A percentile compares a stretch with the other conserved stretches of the same genome.
phyloP scores from a whole-genome alignment of 2,113 vertebrate species.

The Myotis lucifugus region DNA sequence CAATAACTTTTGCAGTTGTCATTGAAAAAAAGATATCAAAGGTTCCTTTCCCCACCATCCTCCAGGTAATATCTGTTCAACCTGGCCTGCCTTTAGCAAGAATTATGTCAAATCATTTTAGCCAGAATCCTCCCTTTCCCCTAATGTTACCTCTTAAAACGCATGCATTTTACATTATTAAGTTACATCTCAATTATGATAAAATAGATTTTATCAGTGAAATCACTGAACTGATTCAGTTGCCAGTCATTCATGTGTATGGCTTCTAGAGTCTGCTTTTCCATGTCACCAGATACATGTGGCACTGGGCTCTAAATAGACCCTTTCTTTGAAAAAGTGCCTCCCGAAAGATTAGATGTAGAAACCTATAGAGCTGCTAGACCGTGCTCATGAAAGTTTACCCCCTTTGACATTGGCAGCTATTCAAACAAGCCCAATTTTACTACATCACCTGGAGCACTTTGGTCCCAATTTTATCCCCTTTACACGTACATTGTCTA shows the following conservation, averaged over 20 bases:
- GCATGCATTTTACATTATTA: background rate
- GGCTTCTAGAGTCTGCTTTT: background rate
- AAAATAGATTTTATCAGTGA: background rate
- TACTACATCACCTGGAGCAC: background rate
- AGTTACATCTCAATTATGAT: background rate
- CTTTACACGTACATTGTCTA: background rate
- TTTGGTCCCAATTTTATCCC: background rate
- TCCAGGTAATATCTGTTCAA: background rate
- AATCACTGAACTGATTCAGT: background rate
- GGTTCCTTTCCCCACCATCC: background rate
- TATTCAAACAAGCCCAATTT: background rate
- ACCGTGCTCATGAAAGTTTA: background rate
- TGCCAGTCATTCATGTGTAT: background rate
- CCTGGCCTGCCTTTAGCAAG: background rate
- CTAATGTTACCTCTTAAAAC: background rate
- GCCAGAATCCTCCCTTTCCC: background rate
- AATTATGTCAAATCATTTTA: background rate
- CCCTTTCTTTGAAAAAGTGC: background rate
- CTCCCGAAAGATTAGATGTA: background rate
- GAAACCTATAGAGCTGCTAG: background rate
- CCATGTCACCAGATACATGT: background rate
- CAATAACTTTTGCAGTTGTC: conserved; percentile 68
- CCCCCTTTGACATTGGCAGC: background rate
- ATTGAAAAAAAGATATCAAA: background rate
- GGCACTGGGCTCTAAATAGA: background rate